Conservation (phyloP, 1,140 invertebrate species). For the Centruroides vittatus region DNA sequence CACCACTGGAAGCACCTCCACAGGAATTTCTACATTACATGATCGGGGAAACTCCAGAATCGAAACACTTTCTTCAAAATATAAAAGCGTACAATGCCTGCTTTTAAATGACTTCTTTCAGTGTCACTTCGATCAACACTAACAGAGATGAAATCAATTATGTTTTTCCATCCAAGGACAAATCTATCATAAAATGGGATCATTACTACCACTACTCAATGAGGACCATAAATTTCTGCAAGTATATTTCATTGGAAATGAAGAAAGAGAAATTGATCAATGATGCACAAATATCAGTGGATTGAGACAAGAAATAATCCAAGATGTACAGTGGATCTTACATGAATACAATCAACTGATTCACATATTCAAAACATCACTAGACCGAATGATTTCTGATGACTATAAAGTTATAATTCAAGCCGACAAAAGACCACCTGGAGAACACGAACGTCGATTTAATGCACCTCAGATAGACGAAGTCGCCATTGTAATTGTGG, state of each 20-base stretch:
- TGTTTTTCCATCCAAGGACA: conserved; percentile 5
- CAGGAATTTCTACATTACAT: too few relatives aligned
- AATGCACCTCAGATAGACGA: conserved; percentile 29
- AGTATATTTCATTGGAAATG: conserved; percentile 25
- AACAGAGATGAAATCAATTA: neutral
- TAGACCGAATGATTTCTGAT: conserved; percentile 1
- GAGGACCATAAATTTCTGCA: conserved; percentile 28
- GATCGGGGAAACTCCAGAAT: neutral
- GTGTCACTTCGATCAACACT: neutral
- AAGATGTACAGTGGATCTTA: too few relatives aligned
- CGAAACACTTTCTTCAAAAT: neutral
- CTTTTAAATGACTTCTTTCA: conserved; percentile 2
- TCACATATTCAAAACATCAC: neutral
- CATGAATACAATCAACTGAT: neutral
- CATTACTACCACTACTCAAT: conserved; percentile 1
- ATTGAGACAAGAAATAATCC: neutral
- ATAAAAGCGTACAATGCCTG: neutral
- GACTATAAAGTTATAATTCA: neutral
- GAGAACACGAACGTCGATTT: conserved; percentile 26
- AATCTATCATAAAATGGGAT: conserved; percentile 2
- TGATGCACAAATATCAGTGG: neutral
- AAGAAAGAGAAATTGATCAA: neutral
- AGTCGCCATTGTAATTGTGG: conserved; percentile 30
- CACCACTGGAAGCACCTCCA: too few relatives aligned
- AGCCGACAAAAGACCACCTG: conserved; percentile 24